Evolutionary conservation across 2,888 invertebrate species (phyloP), one percentile per base, ranked within the genome.

Genomic region (Drosophila testacea): DNA sequence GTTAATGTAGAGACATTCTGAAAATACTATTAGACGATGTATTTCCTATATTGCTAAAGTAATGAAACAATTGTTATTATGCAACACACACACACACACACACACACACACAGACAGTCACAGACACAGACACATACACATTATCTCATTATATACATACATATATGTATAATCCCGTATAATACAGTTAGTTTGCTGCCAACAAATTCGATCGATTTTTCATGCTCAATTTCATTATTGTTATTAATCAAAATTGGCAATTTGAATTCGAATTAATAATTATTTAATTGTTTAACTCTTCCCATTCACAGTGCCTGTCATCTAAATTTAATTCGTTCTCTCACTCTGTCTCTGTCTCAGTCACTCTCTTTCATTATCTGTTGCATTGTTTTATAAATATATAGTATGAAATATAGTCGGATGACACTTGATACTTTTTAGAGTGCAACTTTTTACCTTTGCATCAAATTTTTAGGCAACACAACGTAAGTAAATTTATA

Each of bases 371-470:
- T n/a, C 9, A 34, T 55, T 34, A n/a, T 42, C 34, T 32, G 34
- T 56, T 55, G 22, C 44, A 30, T 27, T 44, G 34, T 56, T 60
- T 48, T 42, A 52, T 55, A 34, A 56, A 6, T 32, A 54, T 47
- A 60, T 51, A 42, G 48, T 69, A 56, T 47, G 39, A 48, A 62
- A 34, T 32, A 62, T 44, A 46, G 48, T 47, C 59, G 38, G 36
- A 48, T 64, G 42, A 64, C 56, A 67, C 34, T 65, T 59, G 51
- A 73, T 73, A 79, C 69, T 73, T 81, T 82, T 85, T 71, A 73
- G 68, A 79, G 70, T 73, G 80, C 83, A 80, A 81, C 74, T 83
- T 84, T 86, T 77, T 81, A 83, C 77, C 81, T 83, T 85, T 79
- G 77, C 83, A 83, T 70, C 44, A 69, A 65, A 56, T 72, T 81